Evolutionary conservation across 2,113 vertebrate genomes (phyloP).

Genomic region (Centropus bengalensis): DNA sequence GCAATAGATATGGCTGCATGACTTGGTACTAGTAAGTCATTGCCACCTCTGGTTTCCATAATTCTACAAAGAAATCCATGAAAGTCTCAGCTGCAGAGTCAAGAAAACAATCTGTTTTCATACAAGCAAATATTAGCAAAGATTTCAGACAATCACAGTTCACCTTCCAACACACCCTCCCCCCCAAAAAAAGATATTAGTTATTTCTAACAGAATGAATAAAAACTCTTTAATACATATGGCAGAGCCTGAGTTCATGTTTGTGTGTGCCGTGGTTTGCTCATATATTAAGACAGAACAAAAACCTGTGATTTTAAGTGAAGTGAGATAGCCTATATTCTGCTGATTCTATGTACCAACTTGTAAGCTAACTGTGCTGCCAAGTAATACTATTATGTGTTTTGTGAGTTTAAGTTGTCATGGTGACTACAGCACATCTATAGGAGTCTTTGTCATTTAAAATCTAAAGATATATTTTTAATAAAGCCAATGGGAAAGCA

Average conservation of each 20-base stretch:
- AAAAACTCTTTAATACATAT: neutral
- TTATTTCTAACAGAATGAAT: neutral
- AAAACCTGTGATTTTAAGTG: neutral
- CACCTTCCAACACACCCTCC: too few species aligned
- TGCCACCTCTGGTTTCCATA: neutral
- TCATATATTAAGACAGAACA: accelerated
- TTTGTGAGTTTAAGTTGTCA: neutral
- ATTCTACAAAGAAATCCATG: neutral
- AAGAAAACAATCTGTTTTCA: neutral
- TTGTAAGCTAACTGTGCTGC: neutral
- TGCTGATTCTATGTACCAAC: neutral
- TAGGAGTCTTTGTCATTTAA: constrained; percentile 42
- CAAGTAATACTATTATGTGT: neutral
- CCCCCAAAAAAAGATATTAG: neutral
- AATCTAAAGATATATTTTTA: constrained; percentile 25
- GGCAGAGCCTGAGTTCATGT: neutral
- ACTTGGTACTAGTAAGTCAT: neutral
- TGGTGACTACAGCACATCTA: neutral
- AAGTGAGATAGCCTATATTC: neutral
- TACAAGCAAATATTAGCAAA: neutral
- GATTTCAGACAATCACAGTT: neutral
- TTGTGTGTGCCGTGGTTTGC: neutral
- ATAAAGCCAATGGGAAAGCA: neutral
- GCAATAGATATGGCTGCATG: neutral
- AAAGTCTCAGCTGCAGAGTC: neutral